These are phyloP conservation scores for Ranitomeya variabilis DNA, from an alignment of 2,113 vertebrate species.

Conservation along the genomic window DNA sequence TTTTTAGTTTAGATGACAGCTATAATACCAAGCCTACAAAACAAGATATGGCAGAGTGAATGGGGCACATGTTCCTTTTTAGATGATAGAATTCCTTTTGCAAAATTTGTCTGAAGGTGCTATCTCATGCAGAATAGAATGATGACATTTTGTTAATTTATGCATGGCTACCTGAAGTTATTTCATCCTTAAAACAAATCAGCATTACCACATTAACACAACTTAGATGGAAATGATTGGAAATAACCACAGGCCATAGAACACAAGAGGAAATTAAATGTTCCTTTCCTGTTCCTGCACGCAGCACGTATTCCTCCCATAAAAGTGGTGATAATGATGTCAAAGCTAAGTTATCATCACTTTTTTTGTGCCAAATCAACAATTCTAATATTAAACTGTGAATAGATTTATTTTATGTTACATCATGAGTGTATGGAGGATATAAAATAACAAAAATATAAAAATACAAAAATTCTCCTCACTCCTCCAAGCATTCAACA, in stretches of 20 bases:
- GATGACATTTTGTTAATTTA: not conserved
- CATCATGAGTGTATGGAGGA: not conserved
- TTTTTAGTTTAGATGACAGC: not conserved
- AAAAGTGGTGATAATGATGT: conserved; percentile 11
- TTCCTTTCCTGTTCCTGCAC: conserved; percentile 37
- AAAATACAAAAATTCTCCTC: not conserved
- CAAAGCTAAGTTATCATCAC: not conserved
- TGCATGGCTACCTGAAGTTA: not conserved
- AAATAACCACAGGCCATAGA: conserved; percentile 31
- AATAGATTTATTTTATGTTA: not conserved
- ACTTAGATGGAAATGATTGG: conserved; percentile 16
- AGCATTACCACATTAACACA: conserved; percentile 7
- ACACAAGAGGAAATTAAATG: conserved; percentile 34
- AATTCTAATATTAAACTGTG: not conserved
- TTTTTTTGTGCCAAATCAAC: not conserved
- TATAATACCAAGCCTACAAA: not conserved
- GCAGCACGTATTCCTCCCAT: not conserved
- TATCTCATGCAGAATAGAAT: not conserved
- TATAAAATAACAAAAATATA: not conserved
- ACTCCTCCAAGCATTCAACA: too few species aligned
- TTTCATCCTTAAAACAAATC: conserved; percentile 14
- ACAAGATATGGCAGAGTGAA: not conserved
- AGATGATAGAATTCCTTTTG: not conserved
- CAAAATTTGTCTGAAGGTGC: not conserved
- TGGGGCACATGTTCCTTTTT: not conserved